Conservation (phyloP, 2,797 vertebrate genomes). For the Danio jaintianensis region DNA sequence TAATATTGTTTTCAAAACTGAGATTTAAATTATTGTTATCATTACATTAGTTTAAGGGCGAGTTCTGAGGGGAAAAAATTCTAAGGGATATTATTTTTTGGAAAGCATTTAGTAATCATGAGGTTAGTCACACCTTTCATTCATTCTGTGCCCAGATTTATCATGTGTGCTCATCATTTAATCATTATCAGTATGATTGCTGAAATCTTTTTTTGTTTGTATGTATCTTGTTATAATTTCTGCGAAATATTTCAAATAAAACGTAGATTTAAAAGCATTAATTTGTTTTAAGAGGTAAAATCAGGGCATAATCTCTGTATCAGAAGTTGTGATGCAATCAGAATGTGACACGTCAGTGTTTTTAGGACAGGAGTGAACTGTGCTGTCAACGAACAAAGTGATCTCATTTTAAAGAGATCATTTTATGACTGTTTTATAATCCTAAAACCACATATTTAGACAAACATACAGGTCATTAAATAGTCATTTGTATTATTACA, state of each 20-base stretch:
- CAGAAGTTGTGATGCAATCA: conserved; percentile 73
- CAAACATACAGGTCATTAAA: not conserved
- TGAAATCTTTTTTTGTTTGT: not conserved
- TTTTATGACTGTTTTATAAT: not conserved
- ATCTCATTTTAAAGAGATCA: conserved; percentile 48
- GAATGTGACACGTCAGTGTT: conserved; percentile 81
- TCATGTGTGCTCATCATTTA: not conserved
- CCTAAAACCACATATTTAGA: not conserved
- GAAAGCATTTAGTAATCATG: not conserved
- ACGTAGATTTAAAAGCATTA: not conserved
- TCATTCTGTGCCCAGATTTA: conserved; percentile 35
- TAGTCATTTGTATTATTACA: not conserved
- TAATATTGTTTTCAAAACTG: not conserved
- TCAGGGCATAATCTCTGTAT: conserved; percentile 30
- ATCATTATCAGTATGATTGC: not conserved
- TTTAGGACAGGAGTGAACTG: conserved; percentile 55
- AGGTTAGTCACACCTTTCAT: conserved; percentile 43
- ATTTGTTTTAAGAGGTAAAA: conserved; percentile 7
- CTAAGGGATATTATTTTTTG: not conserved
- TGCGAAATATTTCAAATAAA: not conserved
- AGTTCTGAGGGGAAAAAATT: no score
- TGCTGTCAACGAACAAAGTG: conserved; percentile 39
- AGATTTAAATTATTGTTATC: not conserved
- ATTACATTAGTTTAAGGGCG: not conserved
- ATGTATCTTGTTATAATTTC: not conserved